Evolutionary conservation across 2,113 vertebrate species (phyloP).

Genomic region (Rissa tridactyla): DNA sequence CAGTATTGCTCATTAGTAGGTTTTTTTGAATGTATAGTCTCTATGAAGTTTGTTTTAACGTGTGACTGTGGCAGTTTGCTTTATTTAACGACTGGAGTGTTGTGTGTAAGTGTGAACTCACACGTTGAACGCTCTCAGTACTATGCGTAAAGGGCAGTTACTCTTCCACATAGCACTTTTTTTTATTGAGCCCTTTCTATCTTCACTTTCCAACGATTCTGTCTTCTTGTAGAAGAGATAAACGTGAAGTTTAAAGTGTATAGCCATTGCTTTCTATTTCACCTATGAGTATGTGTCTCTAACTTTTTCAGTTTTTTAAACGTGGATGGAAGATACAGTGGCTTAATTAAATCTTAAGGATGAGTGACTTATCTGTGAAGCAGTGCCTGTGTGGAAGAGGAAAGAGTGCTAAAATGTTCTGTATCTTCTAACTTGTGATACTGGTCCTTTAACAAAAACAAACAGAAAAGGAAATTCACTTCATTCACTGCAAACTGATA

Average conservation of each 20-base stretch:
- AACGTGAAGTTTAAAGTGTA: conserved; percentile 38
- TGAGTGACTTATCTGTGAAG: conserved; percentile 14
- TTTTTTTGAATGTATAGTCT: conserved; percentile 39
- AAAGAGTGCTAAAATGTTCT: neutral
- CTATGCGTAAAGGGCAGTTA: conserved; percentile 60
- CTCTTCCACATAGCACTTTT: conserved; percentile 60
- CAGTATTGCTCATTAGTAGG: conserved; percentile 35
- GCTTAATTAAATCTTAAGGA: neutral
- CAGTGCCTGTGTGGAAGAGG: neutral
- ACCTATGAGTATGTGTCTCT: neutral
- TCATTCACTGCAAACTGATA: neutral
- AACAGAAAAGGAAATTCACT: neutral
- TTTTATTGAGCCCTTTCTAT: conserved; percentile 26
- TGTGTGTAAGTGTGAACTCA: conserved; percentile 6
- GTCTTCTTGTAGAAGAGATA: conserved; percentile 48
- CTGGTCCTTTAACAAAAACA: neutral
- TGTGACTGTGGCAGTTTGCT: conserved; percentile 67
- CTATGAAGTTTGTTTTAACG: neutral
- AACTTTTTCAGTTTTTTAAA: neutral
- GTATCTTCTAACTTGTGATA: neutral
- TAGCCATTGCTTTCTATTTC: conserved; percentile 32
- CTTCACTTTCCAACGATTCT: conserved; percentile 23
- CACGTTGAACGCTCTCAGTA: conserved; percentile 28
- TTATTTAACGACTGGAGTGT: neutral
- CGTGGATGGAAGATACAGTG: neutral